Base-by-base conservation (phyloP, 1,140 invertebrate species). In the Apis laboriosa region DNA sequence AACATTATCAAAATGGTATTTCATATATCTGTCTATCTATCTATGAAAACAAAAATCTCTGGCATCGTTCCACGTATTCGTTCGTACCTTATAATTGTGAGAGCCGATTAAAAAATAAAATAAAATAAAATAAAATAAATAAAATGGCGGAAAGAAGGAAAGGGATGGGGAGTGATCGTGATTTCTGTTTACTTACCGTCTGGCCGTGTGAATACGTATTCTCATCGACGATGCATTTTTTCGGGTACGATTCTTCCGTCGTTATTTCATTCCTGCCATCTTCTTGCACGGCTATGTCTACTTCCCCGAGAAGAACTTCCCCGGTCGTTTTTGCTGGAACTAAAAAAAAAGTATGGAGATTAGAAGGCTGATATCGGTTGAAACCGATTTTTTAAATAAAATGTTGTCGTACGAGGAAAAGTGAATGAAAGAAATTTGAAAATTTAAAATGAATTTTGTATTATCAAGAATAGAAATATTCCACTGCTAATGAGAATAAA, bases 201-300 rank as follows among this genome's bases (percentile, higher is more conserved):
- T 93, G 89, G 71, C 92, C 90, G 76, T 93, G 92, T 7, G 92
- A 88, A 86, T 93, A 93, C 34, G 86, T 81, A 34, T 90, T 92
- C 21, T 90, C 91, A 5, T 92, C 86, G 74, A 92, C 89, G 51
- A 91, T 83, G 86, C 93, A 93, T 77, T 92, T 92, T 79, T 92
- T 93, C 34, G 85, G 78, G 43, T 88, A 89, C 1, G 92, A 79
- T 60, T 92, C 83, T 17, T 91, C 89, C 0, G 88, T 92, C 4
- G 89, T 90, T 70, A 90, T 83, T 66, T 92, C 91, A 28, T 75
- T 72, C 12, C 61, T 75, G 9, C 28, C 72, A 15, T 81, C 79
- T 5, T 87, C 78, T n/a, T 64, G 77, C 58, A 93, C 84, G 11
- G 90, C 90, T 58, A 92, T 91, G 78, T 92, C 93, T 60, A 92